These are phyloP conservation scores for Heterodera schachtii DNA, from an alignment of 1,140 invertebrate species.

Conservation along the genomic window DNA sequence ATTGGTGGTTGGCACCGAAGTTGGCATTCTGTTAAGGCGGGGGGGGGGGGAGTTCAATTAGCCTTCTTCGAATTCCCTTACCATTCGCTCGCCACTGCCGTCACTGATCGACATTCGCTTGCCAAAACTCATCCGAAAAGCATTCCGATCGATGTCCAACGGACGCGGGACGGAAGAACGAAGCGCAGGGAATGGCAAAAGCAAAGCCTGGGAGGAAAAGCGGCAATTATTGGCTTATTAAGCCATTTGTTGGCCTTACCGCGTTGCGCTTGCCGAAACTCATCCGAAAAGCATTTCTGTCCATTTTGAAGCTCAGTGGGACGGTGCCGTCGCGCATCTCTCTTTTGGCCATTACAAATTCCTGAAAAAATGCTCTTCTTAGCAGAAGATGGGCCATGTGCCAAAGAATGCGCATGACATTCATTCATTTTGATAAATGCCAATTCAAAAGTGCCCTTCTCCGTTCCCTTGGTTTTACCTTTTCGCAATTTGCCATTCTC, in stretches of 20 bases:
- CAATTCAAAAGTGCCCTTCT: neutral
- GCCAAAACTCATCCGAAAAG: conserved; percentile 41
- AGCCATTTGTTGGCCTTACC: neutral
- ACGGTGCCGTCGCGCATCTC: neutral
- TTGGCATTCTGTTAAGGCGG: conserved; percentile 16
- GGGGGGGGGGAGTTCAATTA: no score
- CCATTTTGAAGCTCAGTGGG: neutral
- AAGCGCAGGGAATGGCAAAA: neutral
- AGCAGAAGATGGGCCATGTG: no score
- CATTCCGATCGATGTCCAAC: conserved; percentile 29
- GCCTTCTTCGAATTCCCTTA: neutral
- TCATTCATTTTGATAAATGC: no score
- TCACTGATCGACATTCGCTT: conserved; percentile 8
- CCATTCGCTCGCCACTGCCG: neutral
- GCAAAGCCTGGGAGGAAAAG: neutral
- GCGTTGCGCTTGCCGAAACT: conserved; percentile 18
- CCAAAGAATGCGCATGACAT: no score
- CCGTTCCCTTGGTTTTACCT: neutral
- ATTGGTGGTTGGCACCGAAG: neutral
- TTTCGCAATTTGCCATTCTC: neutral
- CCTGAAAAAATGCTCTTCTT: neutral
- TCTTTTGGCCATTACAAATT: neutral
- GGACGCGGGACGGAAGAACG: neutral
- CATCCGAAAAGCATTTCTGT: conserved; percentile 39
- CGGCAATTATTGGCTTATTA: neutral